Evolutionary conservation across 2,888 invertebrate genomes (phyloP), one percentile per base, ranked within the genome.

Genomic region (Philaethria dido): DNA sequence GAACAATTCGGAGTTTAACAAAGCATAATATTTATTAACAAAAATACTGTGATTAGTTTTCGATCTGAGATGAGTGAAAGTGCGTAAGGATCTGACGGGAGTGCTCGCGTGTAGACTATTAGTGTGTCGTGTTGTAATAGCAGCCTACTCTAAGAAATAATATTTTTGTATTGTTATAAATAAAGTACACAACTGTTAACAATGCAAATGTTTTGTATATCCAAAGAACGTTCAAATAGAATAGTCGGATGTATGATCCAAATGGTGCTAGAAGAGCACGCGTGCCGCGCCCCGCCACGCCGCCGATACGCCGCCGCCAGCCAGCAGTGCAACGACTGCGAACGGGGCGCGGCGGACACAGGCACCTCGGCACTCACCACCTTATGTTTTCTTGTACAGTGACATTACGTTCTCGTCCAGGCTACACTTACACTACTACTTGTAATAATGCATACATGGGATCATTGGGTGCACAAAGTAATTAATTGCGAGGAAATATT

Each of bases 91-190:
- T 59, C 45, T 57, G 64, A 59, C 33, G 55, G 18, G 52, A 59
- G 66, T 59, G 42, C 47, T 54, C 61, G 69, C 67, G 69, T 52
- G 54, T 59, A 62, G 66, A 64, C 57, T 33, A 42, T 50, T 61
- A 62, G 63, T 70, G 42, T 59, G 42, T 59, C 67, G 59, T 81
- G 80, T 83, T 84, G 80, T 84, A 83, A 81, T 81, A 79, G 76
- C 81, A 83, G 81, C 79, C 81, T 88, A 86, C 79, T 82, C 74
- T 88, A 89, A 90, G 85, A 87, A 86, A 86, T 84, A 76, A 88
- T 91, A 91, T 91, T 92, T 92, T 91, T 91, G 87, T 91, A 92
- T 88, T 84, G 86, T 89, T 87, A 86, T 84, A 87, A 90, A 88
- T 88, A 86, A 88, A 90, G 82, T 88, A 88, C 88, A 86, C 85